Conservation (phyloP, 2,113 vertebrate species). For the Cyanistes caeruleus region DNA sequence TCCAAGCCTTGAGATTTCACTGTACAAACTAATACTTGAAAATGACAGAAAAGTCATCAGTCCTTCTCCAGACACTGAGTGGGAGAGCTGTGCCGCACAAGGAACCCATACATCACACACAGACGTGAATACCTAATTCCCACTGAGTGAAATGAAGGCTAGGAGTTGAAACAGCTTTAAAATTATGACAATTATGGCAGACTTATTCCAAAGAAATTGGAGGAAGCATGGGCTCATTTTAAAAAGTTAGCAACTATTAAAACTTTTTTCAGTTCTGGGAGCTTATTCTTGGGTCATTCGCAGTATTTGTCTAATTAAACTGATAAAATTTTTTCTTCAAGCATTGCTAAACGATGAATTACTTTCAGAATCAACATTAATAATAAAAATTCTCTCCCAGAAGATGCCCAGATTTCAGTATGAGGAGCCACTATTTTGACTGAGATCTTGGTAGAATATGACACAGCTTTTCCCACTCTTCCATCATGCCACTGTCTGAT, state of each 20-base stretch:
- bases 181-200: neutral
- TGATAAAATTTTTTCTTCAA: neutral
- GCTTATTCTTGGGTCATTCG: neutral
- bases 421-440: neutral
- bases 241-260: neutral
- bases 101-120: neutral
- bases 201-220: neutral
- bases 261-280: neutral
- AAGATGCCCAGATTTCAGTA: neutral
- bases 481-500: neutral
- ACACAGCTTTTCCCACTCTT: neutral
- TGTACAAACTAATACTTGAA: slow-evolving; percentile 5
- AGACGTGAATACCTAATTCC: neutral
- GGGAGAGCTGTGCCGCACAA: neutral
- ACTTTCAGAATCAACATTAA: slow-evolving; percentile 1
- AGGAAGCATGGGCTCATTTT: neutral
- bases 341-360: neutral
- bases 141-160: slow-evolving; percentile 1
- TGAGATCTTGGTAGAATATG: neutral
- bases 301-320: neutral
- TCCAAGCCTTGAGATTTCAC: neutral
- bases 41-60: neutral
- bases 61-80: slow-evolving; percentile 12
- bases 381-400: neutral
- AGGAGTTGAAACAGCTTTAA: neutral